Conservation (phyloP, 2,888 invertebrate species). For the Troilus luridus region DNA sequence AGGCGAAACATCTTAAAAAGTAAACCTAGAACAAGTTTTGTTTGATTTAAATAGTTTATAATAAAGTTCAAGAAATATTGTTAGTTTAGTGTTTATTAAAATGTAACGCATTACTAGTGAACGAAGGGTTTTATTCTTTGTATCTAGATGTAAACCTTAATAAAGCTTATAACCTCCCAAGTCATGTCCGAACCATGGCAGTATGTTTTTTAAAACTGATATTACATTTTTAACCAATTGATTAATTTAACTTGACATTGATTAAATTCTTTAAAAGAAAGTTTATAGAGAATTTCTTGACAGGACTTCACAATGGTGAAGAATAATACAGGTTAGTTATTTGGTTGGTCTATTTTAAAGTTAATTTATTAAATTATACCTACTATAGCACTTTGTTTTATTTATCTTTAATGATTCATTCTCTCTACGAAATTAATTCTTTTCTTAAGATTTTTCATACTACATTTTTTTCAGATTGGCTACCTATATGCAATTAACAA, state of each 20-base stretch:
- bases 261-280: neutral
- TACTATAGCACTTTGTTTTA: neutral
- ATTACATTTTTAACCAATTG: neutral
- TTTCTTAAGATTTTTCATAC: too few relatives aligned
- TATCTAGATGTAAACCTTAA: neutral
- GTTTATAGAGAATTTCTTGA: neutral
- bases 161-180: neutral
- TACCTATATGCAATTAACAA: too few relatives aligned
- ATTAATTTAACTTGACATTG: neutral
- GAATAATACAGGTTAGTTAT: constrained; percentile 12
- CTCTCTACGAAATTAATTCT: too few relatives aligned
- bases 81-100: too few relatives aligned
- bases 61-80: too few relatives aligned
- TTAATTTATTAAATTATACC: neutral
- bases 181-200: neutral
- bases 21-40: too few relatives aligned
- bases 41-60: too few relatives aligned
- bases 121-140: neutral
- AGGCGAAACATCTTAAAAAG: too few relatives aligned
- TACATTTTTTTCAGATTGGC: too few relatives aligned
- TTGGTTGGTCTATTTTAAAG: neutral
- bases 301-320: neutral
- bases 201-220: neutral
- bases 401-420: neutral
- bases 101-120: too few relatives aligned